Percentiles rank a stretch among this genome's conserved stretches.
phyloP scores from a whole-genome alignment of 2,888 invertebrate species.

The Dryadula phaetusa region DNA sequence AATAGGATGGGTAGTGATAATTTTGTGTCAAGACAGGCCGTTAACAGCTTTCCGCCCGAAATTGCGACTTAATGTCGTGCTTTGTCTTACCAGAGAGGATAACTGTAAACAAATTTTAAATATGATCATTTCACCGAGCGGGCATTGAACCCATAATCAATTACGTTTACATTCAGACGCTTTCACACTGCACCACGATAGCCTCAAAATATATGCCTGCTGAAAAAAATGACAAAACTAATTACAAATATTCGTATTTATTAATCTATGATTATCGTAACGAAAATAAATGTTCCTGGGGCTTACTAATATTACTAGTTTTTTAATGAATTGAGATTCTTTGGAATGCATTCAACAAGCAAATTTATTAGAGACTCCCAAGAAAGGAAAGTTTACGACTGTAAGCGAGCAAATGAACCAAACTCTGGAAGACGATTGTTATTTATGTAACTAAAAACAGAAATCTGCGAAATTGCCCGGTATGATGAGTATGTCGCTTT shows the following conservation, averaged over 20 bases:
- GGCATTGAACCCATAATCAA: no score
- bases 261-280: neutral
- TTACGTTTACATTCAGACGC: no score
- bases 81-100: no score
- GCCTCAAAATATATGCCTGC: no score
- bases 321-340: neutral
- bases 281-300: neutral
- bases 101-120: no score
- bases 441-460: slow-evolving; percentile 39
- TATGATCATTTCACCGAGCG: no score
- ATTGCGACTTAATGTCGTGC: no score
- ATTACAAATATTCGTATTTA: neutral
- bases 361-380: slow-evolving; percentile 21
- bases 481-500: slow-evolving; percentile 13
- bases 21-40: no score
- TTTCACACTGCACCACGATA: no score
- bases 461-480: slow-evolving; percentile 44
- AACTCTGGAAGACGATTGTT: slow-evolving; percentile 29
- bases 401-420: slow-evolving; percentile 21
- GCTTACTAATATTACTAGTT: neutral
- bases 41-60: no score
- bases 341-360: slow-evolving; percentile 15
- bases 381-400: slow-evolving; percentile 37
- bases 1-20: no score
- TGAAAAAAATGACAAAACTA: no score